Evolutionary conservation across 2,888 invertebrate species (phyloP), one percentile per base, ranked within the genome.

Genomic region (Odontomyia ornata): DNA sequence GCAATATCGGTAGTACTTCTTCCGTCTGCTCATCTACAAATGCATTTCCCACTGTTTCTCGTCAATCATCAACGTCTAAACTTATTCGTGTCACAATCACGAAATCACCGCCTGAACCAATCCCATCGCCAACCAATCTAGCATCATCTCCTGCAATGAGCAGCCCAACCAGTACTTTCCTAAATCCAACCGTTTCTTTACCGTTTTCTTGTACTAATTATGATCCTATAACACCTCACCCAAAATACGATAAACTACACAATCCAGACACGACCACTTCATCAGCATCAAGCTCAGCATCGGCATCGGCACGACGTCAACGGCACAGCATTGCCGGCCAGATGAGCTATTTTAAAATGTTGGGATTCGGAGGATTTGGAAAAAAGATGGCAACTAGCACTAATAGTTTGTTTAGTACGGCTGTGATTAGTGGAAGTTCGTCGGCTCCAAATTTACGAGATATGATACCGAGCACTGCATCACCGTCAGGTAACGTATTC

Each of bases 261-360:
- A 84, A 85, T 85, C 84, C 83, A 83, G 84, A 84, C 82, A 82
- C 84, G 80, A 80, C 73, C 25, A 71, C 79, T 36, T 77, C 80
- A 67, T 65, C 77, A 18, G 67, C 83, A 80, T 83, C 85, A 80
- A 85, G 84, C 81, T 85, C 85, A 81, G 84, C 85, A 80, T 84
- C 86, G 80, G 83, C 84, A 80, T 85, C 86, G 81, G 91, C 91
- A 88, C 92, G 93, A 89, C 94, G 94, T 89, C 95, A 95, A 90
- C 93, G 95, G 89, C 95, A 96, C 94, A 95, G 95, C 91, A 94
- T 96, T 91, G 94, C 95, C 89, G 95, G 95, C 90, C 95, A 95
- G 92, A 93, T 95, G 93, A 94, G 92, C 91, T 94, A 94, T 91
- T 93, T 93, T 91, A 94, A 94, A 92, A 92, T 94, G 91, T 91